Evolutionary conservation across 1,140 invertebrate genomes (phyloP).

Genomic region (Drosophila sp.): DNA sequence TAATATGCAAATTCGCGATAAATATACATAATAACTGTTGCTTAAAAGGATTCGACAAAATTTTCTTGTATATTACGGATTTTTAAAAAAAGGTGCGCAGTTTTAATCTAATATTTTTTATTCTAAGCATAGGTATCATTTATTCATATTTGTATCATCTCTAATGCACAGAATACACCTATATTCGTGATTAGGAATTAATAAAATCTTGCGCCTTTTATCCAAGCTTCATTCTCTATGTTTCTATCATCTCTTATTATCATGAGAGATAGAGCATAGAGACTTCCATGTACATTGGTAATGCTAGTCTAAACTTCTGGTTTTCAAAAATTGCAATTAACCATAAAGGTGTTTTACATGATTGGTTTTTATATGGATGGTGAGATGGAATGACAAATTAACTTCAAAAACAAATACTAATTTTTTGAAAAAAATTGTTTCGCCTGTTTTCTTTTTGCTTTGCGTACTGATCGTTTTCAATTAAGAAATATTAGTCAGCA

Average conservation of each 20-base stretch:
- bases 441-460: background rate
- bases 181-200: too few relatives aligned
- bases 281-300: background rate
- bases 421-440: conserved; percentile 18
- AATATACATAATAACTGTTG: too few relatives aligned
- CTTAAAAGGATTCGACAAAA: too few relatives aligned
- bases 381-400: conserved; percentile 13
- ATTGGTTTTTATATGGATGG: conserved; percentile 11
- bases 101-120: too few relatives aligned
- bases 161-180: too few relatives aligned
- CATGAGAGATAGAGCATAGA: background rate
- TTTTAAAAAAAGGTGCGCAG: too few relatives aligned
- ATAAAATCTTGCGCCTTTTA: too few relatives aligned
- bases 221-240: too few relatives aligned
- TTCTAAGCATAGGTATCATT: too few relatives aligned
- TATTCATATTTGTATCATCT: too few relatives aligned
- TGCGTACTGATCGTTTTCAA: background rate
- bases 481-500: conserved; percentile 43
- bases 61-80: too few relatives aligned
- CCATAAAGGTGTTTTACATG: background rate
- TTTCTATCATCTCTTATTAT: background rate
- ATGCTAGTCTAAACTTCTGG: background rate
- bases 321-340: conserved; percentile 12
- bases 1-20: too few relatives aligned
- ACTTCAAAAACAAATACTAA: conserved; percentile 13